phyloP scores from a whole-genome alignment of 2,797 vertebrate genomes.

The Enteromius afrohamiltoni region DNA sequence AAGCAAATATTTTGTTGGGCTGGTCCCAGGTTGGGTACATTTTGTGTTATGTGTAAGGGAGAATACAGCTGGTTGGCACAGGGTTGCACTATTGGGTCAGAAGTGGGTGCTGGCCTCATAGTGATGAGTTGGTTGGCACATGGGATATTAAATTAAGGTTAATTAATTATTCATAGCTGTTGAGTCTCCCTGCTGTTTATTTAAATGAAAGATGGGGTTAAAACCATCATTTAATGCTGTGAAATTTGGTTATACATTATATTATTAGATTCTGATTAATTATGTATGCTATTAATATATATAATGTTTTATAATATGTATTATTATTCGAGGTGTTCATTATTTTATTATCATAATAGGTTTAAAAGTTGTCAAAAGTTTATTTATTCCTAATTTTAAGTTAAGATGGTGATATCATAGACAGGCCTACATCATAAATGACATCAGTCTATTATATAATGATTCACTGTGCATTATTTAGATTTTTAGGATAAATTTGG shows the following conservation, averaged over 20 bases:
- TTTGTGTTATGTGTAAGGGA: not conserved
- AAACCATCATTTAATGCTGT: not conserved
- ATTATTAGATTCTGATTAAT: not conserved
- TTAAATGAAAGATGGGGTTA: constrained; percentile 5
- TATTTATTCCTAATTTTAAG: too few species aligned
- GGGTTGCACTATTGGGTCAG: not conserved
- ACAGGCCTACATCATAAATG: not conserved
- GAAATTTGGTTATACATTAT: not conserved
- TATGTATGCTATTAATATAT: not conserved
- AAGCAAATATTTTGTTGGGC: constrained; percentile 34
- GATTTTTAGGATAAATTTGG: not conserved
- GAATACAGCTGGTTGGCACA: not conserved
- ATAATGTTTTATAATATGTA: not conserved
- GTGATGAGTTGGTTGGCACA: not conserved
- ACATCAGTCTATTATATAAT: not conserved
- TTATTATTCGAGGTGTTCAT: not conserved
- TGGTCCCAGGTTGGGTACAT: not conserved
- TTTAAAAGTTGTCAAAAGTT: not conserved
- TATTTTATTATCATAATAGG: not conserved
- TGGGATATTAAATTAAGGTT: not conserved
- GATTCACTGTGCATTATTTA: not conserved
- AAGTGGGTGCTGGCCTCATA: not conserved
- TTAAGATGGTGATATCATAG: not conserved
- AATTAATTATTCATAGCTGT: constrained; percentile 16
- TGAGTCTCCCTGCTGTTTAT: constrained; percentile 4